Percentiles rank a stretch among this genome's conserved stretches.
Evolutionary conservation across 2,888 invertebrate species (phyloP).

Genomic region (Dilophus febrilis): DNA sequence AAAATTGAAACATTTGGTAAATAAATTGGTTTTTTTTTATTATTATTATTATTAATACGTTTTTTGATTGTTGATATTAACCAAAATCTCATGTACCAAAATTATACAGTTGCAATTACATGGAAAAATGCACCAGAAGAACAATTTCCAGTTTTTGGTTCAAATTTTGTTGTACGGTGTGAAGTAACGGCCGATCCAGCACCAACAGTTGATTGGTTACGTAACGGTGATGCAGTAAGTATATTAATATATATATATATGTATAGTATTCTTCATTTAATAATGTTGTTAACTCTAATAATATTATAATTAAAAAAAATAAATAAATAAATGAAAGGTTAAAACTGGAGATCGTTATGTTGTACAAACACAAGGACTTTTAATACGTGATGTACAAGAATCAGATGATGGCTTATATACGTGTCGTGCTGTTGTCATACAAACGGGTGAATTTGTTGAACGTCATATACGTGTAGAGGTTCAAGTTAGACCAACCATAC

Average conservation of each 20-base stretch:
- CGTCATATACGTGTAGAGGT: slow-evolving; percentile 68
- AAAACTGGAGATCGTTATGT: slow-evolving; percentile 53
- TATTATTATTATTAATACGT: neutral
- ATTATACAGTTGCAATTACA: slow-evolving; percentile 65
- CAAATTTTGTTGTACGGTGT: slow-evolving; percentile 62
- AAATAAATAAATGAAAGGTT: slow-evolving; percentile 30
- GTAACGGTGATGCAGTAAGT: slow-evolving; percentile 50
- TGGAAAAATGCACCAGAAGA: slow-evolving; percentile 72
- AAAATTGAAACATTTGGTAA: slow-evolving; percentile 55
- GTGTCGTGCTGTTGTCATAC: slow-evolving; percentile 69
- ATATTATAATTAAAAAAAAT: neutral
- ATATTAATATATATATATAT: neutral
- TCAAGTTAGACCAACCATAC: slow-evolving; percentile 45
- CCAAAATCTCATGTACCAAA: slow-evolving; percentile 12
- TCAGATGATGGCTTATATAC: slow-evolving; percentile 75
- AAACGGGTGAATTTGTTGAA: slow-evolving; percentile 61
- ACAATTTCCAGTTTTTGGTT: slow-evolving; percentile 62
- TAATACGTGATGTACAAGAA: slow-evolving; percentile 60
- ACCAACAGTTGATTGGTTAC: slow-evolving; percentile 73
- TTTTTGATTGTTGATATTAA: neutral
- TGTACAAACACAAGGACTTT: slow-evolving; percentile 54
- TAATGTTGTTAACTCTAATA: neutral
- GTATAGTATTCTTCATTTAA: neutral
- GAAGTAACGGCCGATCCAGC: slow-evolving; percentile 71
- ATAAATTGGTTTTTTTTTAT: neutral